Percentiles rank a stretch among this genome's conserved stretches.
Conservation (phyloP, 2,888 invertebrate species). For the Pherbina coryleti region DNA sequence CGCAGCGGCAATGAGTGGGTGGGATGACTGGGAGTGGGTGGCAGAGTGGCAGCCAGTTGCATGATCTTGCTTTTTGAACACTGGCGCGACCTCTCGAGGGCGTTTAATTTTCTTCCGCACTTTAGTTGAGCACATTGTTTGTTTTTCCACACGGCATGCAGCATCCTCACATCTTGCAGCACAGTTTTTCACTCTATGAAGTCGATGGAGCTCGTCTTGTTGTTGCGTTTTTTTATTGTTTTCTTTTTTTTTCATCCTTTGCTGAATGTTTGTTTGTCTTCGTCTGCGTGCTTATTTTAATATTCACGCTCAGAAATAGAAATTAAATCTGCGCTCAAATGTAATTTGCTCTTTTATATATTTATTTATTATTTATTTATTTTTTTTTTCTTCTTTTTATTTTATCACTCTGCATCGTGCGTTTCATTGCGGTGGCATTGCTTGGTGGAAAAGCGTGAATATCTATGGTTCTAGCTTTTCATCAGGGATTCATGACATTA, state of each 20-base stretch:
- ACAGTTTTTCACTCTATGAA: not conserved
- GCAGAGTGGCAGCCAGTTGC: not conserved
- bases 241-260: not conserved
- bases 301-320: constrained; percentile 53
- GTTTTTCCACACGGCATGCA: not conserved
- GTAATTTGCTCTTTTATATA: constrained; percentile 48
- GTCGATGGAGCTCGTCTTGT: not conserved
- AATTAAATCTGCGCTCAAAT: constrained; percentile 66
- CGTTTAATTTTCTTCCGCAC: constrained; percentile 33
- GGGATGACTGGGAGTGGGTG: not conserved
- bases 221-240: not conserved
- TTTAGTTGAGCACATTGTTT: constrained; percentile 10
- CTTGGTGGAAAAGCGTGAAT: not conserved
- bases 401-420: not conserved
- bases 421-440: not conserved
- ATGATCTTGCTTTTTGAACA: not conserved
- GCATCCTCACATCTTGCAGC: not conserved
- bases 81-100: constrained; percentile 20
- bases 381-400: not conserved
- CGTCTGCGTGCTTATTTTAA: constrained; percentile 27
- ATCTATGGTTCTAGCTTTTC: not conserved
- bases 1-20: constrained; percentile 5
- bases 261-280: constrained; percentile 29
- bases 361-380: not conserved
- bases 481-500: not conserved